These are phyloP conservation scores for Adoxophyes honmai DNA, from an alignment of 1,140 invertebrate species.

Conservation along the genomic window DNA sequence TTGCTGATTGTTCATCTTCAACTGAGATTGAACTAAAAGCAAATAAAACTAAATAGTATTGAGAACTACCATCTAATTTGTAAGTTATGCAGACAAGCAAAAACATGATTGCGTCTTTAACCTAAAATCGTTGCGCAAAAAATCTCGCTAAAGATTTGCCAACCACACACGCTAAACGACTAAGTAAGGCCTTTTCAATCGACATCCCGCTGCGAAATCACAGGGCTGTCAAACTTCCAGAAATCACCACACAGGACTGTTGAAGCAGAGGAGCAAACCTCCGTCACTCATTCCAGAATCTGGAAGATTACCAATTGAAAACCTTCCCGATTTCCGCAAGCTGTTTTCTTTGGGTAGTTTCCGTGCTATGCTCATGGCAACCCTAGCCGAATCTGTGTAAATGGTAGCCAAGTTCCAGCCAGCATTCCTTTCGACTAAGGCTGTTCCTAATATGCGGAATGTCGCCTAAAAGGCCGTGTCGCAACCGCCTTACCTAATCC, in stretches of 20 bases:
- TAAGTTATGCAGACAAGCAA: not conserved
- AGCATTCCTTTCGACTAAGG: slow-evolving; percentile 14
- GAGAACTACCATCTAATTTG: not conserved
- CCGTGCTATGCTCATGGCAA: no score
- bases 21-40: no score
- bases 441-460: slow-evolving; percentile 8
- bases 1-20: no score
- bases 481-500: slow-evolving; percentile 5
- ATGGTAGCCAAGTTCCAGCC: not conserved
- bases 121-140: slow-evolving; percentile 7
- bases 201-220: slow-evolving; percentile 5
- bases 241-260: no score
- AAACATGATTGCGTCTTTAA: slow-evolving; percentile 2
- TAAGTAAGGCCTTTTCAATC: slow-evolving; percentile 10
- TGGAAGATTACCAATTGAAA: no score
- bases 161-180: slow-evolving; percentile 1
- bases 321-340: no score
- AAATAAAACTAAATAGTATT: no score
- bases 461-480: slow-evolving; percentile 2
- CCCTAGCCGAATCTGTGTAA: not conserved
- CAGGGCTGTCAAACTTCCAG: no score
- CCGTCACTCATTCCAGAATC: no score
- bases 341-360: no score
- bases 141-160: not conserved
- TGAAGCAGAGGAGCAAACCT: no score